Conservation (phyloP, 2,888 invertebrate species). For the Eugnorisma glareosa region DNA sequence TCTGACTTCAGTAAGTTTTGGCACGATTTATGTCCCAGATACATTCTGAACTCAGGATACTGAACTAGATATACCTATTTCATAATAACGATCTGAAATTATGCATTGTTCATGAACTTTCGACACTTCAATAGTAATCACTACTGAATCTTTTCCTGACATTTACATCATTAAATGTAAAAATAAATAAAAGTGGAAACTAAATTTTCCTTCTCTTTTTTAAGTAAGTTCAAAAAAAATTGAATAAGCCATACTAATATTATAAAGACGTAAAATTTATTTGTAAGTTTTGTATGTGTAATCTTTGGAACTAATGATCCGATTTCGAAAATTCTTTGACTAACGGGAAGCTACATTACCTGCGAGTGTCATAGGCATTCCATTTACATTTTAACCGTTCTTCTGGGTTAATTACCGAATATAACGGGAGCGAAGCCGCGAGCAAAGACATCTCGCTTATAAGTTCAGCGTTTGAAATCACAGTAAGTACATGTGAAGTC, state of each 20-base stretch:
- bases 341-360: too few species aligned
- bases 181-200: too few species aligned
- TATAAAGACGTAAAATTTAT: too few species aligned
- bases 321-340: neutral
- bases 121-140: neutral
- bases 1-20: slow-evolving; percentile 1
- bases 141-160: slow-evolving; percentile 12
- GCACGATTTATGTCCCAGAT: slow-evolving; percentile 21
- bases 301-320: neutral
- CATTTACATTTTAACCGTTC: neutral
- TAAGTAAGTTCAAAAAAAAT: neutral
- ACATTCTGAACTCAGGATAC: neutral
- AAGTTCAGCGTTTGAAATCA: neutral
- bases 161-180: slow-evolving; percentile 29
- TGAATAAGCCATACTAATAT: neutral
- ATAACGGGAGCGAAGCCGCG: neutral
- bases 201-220: slow-evolving; percentile 7
- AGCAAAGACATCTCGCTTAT: neutral
- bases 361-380: too few species aligned
- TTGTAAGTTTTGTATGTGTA: neutral
- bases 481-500: neutral
- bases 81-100: neutral
- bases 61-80: neutral
- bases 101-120: slow-evolving; percentile 29
- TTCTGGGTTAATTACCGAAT: neutral